Percentiles rank a stretch among this genome's conserved stretches.
Evolutionary conservation across 2,113 vertebrate species (phyloP).

Genomic region (Tetraodon nigroviridis): DNA sequence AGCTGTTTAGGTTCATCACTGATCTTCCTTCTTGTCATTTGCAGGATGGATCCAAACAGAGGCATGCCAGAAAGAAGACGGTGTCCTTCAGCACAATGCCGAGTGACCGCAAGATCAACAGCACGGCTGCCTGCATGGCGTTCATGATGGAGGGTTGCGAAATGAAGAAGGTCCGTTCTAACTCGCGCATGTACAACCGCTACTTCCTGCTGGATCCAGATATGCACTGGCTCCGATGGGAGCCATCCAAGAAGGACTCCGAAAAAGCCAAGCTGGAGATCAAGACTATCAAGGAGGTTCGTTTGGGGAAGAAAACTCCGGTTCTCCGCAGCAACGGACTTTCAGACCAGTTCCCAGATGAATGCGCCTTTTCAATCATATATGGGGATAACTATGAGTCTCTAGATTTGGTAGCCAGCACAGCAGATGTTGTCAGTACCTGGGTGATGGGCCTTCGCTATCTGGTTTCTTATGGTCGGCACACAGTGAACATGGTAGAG

Average conservation of each 20-base stretch:
- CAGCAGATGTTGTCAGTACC: conserved; percentile 85
- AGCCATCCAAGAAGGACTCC: conserved; percentile 90
- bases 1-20: not conserved
- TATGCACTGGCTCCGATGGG: conserved; percentile 87
- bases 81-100: conserved; percentile 94
- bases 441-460: conserved; percentile 94
- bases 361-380: conserved; percentile 91
- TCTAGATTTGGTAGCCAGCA: conserved; percentile 85
- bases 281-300: conserved; percentile 88
- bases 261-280: conserved; percentile 92
- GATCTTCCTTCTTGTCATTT: conserved; percentile 32
- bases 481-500: conserved; percentile 76
- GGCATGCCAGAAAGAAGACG: conserved; percentile 83
- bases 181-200: conserved; percentile 91
- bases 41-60: conserved; percentile 86
- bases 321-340: conserved; percentile 87
- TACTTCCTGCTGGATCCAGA: conserved; percentile 88
- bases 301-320: conserved; percentile 88
- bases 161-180: conserved; percentile 92
- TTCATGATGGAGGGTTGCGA: conserved; percentile 94
- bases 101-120: conserved; percentile 87
- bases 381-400: conserved; percentile 93
- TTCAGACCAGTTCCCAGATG: conserved; percentile 87
- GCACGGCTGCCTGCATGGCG: conserved; percentile 88
- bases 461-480: conserved; percentile 86